These are phyloP conservation scores for Falco naumanni DNA, from an alignment of 2,797 vertebrate species.

Conservation along the genomic window DNA sequence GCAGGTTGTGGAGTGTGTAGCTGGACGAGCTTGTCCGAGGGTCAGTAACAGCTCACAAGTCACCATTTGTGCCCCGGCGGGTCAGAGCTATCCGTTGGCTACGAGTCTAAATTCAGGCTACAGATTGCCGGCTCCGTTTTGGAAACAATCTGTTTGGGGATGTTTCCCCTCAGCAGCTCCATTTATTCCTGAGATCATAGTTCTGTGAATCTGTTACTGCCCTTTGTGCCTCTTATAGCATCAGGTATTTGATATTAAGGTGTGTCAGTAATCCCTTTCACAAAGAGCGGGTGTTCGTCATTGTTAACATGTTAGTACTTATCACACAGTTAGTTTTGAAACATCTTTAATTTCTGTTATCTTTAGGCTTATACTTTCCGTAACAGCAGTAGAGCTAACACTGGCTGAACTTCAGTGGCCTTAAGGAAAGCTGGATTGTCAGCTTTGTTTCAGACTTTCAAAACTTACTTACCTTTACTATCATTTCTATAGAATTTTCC, in stretches of 20 bases:
- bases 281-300: neutral
- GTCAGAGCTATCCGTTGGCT: neutral
- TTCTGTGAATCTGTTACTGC: neutral
- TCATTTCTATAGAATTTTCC: neutral
- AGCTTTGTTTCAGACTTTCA: neutral
- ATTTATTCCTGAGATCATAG: accelerated
- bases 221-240: neutral
- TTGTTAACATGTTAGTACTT: neutral
- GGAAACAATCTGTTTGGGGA: neutral
- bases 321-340: neutral
- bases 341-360: neutral
- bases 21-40: neutral
- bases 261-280: neutral
- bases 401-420: neutral
- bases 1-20: neutral
- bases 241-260: neutral
- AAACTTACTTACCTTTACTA: neutral
- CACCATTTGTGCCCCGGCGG: neutral
- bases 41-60: neutral
- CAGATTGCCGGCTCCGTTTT: neutral
- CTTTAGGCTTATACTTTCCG: neutral
- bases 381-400: neutral
- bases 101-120: neutral
- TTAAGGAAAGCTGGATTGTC: neutral
- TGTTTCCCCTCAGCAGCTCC: neutral